Evolutionary conservation across 2,113 vertebrate genomes (phyloP).

Genomic region (Cyphotilapia sp.): DNA sequence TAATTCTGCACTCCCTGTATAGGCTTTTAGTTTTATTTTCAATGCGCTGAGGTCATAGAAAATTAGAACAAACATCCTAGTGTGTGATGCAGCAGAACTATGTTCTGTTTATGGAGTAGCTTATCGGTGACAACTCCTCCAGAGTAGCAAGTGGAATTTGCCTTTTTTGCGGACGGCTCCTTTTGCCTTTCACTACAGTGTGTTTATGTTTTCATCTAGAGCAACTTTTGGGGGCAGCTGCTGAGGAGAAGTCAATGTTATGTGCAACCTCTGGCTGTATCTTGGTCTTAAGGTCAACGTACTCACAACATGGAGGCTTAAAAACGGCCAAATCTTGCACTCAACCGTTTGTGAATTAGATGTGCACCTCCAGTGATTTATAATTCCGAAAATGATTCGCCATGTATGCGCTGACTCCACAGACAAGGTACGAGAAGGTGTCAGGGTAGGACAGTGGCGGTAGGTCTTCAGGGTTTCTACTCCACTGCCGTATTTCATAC

Average conservation of each 20-base stretch:
- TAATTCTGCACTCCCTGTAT: no score
- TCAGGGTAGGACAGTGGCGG: rapidly evolving
- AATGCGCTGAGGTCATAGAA: no score
- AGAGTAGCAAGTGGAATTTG: no score
- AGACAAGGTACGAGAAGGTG: rapidly evolving
- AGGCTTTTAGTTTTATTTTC: no score
- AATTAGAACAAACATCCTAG: rapidly evolving
- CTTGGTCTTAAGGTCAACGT: not conserved
- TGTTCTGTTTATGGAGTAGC: no score
- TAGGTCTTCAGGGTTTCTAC: rapidly evolving
- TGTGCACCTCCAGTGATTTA: rapidly evolving
- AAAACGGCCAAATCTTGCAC: not conserved
- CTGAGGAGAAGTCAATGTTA: not conserved
- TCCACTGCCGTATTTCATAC: rapidly evolving
- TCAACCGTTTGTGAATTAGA: not conserved
- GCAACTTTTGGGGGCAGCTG: rapidly evolving
- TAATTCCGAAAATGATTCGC: rapidly evolving
- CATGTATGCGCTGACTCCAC: rapidly evolving
- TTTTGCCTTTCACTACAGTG: not conserved
- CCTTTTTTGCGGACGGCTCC: rapidly evolving
- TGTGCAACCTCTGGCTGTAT: not conserved
- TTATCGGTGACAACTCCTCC: rapidly evolving
- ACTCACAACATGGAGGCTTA: not conserved
- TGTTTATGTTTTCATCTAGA: rapidly evolving
- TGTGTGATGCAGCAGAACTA: no score